Percentiles rank a stretch among this genome's conserved stretches.
Conservation (phyloP, 2,113 vertebrate genomes). For the Equus przewalskii region DNA sequence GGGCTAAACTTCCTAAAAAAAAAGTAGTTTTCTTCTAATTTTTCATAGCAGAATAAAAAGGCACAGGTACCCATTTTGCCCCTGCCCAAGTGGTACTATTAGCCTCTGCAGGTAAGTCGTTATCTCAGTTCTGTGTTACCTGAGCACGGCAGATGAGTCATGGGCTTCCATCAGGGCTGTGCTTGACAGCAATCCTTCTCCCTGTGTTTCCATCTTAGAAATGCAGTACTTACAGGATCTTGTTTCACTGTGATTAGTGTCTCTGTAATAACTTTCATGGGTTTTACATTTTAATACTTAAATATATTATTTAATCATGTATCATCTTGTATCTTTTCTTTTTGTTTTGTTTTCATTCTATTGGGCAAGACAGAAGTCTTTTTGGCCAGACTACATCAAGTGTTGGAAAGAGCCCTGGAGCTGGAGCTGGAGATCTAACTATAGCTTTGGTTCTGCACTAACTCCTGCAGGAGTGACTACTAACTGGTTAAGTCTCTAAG, state of each 20-base stretch:
- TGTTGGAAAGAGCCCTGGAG: not conserved
- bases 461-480: not conserved
- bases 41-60: not conserved
- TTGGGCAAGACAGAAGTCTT: not conserved
- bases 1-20: too few relatives aligned
- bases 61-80: not conserved
- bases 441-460: not conserved
- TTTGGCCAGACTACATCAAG: not conserved
- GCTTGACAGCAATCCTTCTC: not conserved
- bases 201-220: not conserved
- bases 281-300: constrained; percentile 20
- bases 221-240: not conserved
- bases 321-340: not conserved
- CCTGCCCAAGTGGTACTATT: not conserved
- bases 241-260: not conserved
- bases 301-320: constrained; percentile 22
- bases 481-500: not conserved
- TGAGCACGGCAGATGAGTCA: not conserved
- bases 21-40: not conserved
- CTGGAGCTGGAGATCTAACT: not conserved
- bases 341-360: not conserved
- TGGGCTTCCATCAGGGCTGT: not conserved
- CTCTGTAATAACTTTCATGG: not conserved
- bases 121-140: not conserved
- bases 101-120: not conserved